Base-by-base conservation (phyloP, 2,797 vertebrate genomes). In the Sebastes diploproa region DNA sequence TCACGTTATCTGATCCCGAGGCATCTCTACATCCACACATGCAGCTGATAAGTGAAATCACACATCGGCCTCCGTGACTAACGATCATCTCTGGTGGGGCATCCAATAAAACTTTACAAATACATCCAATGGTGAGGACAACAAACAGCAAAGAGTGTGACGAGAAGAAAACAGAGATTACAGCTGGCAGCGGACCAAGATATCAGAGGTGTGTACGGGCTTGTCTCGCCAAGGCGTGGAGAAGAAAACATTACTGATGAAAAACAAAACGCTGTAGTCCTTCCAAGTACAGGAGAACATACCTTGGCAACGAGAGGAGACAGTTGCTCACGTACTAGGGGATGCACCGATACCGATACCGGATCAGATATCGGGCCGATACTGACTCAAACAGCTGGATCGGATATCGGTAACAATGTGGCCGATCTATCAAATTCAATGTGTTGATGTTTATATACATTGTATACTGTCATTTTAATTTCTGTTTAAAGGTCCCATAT, bases 191-290 rank as follows among this genome's bases (percentile, higher is more conserved):
- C 14, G n/a, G 23, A 29, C 55, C 55, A 82, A 75, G n/a, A 83
- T 36, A 34, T 76, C 7, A 66, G 38, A 81, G 74, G 84, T 84
- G 84, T 83, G 82, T 74, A 55, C 25, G 52, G 72, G 64, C 83
- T 86, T 86, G 85, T 83, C 77, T 75, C 8, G 7, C 54, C 52
- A 54, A 75, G 74, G 59, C 1, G 22, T 66, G 56, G 34, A 69
- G 13, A 38, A 74, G 68, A 73, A 72, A 46, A 13, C 10, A 68
- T 25, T 11, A 65, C 63, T 46, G 6, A 56, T 42, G 16, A 18
- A 46, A 46, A 7, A 7, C 12, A 38, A 23, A 71, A 64, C 23
- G 58, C 12, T 20, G 18, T 5, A 30, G 25, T 20, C 25, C 4
- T 52, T 70, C 7, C 54, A 70, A 63, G 56, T 55, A 13, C 20